phyloP scores from a whole-genome alignment of 1,140 invertebrate genomes.

The Acromyrmex heyeri region DNA sequence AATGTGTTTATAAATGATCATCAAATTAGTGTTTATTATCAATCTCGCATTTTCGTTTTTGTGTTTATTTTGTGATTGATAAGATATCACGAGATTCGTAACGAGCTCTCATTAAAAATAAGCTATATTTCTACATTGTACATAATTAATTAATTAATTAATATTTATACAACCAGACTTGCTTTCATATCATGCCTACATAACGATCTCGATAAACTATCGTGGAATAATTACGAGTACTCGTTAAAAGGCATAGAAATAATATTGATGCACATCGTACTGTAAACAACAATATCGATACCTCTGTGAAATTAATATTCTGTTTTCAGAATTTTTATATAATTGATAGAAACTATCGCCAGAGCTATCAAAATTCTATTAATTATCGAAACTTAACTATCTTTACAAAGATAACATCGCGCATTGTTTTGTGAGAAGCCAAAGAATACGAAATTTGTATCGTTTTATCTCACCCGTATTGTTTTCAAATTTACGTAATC shows the following conservation, averaged over 20 bases:
- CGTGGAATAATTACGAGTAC: slow-evolving; percentile 19
- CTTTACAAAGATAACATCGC: background rate
- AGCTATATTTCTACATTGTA: slow-evolving; percentile 19
- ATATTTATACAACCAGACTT: slow-evolving; percentile 45
- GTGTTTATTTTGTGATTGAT: slow-evolving; percentile 33
- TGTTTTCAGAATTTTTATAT: background rate
- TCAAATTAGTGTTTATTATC: slow-evolving; percentile 38
- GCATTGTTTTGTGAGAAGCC: background rate
- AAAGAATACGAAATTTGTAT: background rate
- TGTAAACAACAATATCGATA: background rate
- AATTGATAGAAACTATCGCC: background rate
- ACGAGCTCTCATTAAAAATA: slow-evolving; percentile 44
- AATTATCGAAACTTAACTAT: too few species aligned
- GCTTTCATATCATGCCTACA: slow-evolving; percentile 25
- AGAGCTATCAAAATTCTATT: background rate
- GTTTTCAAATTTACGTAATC: slow-evolving; percentile 4
- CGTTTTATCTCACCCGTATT: background rate
- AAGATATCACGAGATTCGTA: slow-evolving; percentile 1
- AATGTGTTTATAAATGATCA: slow-evolving; percentile 17
- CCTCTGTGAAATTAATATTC: background rate
- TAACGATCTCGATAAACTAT: slow-evolving; percentile 27
- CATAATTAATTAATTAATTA: slow-evolving; percentile 42
- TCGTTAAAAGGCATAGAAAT: slow-evolving; percentile 20
- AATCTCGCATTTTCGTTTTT: slow-evolving; percentile 8
- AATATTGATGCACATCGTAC: background rate